Evolutionary conservation across 2,797 vertebrate species (phyloP).

Genomic region (Megaceryle alcyon): DNA sequence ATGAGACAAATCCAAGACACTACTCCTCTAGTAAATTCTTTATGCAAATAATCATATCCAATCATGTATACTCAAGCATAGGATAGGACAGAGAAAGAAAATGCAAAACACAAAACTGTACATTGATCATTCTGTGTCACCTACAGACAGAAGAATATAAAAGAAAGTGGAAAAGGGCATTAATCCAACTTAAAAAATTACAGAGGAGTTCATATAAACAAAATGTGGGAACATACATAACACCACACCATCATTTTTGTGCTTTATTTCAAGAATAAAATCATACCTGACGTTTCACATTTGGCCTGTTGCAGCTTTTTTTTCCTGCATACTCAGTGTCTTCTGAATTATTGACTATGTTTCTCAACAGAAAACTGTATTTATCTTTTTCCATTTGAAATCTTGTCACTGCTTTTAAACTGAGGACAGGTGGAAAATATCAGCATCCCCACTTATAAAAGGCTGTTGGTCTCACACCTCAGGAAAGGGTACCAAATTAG

Average conservation of each 20-base stretch:
- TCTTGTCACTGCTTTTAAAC: background rate
- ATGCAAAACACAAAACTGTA: background rate
- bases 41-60: background rate
- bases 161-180: background rate
- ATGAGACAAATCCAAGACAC: background rate
- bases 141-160: background rate
- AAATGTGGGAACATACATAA: background rate
- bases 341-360: background rate
- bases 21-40: background rate
- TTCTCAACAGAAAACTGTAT: background rate
- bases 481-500: background rate
- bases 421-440: background rate
- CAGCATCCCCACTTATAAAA: background rate
- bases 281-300: background rate
- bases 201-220: background rate
- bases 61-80: background rate
- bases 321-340: background rate
- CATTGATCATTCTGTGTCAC: background rate
- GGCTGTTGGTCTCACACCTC: background rate
- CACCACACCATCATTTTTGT: background rate
- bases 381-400: slow-evolving; percentile 12
- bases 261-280: slow-evolving; percentile 7
- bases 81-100: background rate
- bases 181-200: background rate
- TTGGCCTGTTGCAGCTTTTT: background rate